Conservation (phyloP, 2,888 invertebrate genomes). For the Melanotus villosus region DNA sequence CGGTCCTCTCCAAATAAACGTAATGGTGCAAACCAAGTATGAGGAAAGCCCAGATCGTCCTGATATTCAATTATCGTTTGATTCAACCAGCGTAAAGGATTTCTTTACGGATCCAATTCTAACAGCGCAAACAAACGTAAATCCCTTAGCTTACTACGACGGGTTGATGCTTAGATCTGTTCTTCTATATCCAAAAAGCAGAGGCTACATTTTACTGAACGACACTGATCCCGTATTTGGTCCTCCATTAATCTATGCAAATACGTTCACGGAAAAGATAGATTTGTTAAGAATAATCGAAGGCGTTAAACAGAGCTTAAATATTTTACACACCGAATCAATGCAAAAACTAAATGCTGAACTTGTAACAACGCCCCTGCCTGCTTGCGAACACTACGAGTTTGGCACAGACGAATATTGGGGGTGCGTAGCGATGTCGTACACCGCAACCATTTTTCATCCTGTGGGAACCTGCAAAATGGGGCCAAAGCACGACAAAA, state of each 20-base stretch:
- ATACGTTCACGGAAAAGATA: slow-evolving; percentile 75
- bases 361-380: slow-evolving; percentile 72
- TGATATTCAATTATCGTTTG: slow-evolving; percentile 79
- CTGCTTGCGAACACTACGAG: slow-evolving; percentile 71
- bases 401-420: slow-evolving; percentile 79
- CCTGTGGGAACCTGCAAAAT: slow-evolving; percentile 81
- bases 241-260: slow-evolving; percentile 81
- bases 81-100: slow-evolving; percentile 72
- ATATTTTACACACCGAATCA: slow-evolving; percentile 74
- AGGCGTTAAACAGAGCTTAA: slow-evolving; percentile 73
- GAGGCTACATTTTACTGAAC: slow-evolving; percentile 76
- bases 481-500: slow-evolving; percentile 75
- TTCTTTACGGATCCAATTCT: slow-evolving; percentile 73
- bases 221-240: slow-evolving; percentile 80
- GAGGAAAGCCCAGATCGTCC: slow-evolving; percentile 70
- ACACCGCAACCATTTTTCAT: slow-evolving; percentile 81
- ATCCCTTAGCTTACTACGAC: slow-evolving; percentile 76
- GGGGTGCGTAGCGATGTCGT: slow-evolving; percentile 75
- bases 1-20: slow-evolving; percentile 72
- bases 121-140: slow-evolving; percentile 63
- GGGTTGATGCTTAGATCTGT: slow-evolving; percentile 76
- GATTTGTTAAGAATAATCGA: slow-evolving; percentile 76
- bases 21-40: slow-evolving; percentile 75
- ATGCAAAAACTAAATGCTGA: slow-evolving; percentile 73
- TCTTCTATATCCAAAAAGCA: slow-evolving; percentile 75